These are phyloP conservation scores for Boleophthalmus pectinirostris DNA, from an alignment of 2,113 vertebrate species.

Conservation along the genomic window DNA sequence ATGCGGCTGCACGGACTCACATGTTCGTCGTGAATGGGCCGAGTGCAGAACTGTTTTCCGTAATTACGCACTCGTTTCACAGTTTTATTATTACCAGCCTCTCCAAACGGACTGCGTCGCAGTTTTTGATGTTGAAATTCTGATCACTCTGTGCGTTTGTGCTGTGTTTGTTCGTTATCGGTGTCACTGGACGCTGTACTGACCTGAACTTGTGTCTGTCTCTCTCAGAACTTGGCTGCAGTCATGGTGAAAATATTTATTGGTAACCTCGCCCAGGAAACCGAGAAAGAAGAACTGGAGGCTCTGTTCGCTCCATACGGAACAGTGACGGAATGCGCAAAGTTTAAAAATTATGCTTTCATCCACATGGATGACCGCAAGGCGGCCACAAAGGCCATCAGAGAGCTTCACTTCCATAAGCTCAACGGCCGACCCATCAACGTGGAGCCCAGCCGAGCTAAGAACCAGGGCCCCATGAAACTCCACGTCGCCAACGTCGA, in stretches of 20 bases:
- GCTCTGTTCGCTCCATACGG: conserved; percentile 76
- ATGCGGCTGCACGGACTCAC: no score
- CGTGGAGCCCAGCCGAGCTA: conserved; percentile 79
- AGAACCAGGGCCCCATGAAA: conserved; percentile 77
- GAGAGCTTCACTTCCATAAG: conserved; percentile 74
- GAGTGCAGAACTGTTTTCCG: no score
- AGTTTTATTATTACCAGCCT: no score
- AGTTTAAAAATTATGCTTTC: conserved; percentile 84
- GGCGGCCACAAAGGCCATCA: conserved; percentile 79
- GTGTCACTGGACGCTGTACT: no score
- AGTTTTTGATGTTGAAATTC: no score
- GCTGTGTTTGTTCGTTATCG: conserved; percentile 12
- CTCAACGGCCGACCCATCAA: conserved; percentile 79
- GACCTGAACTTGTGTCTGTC: not conserved
- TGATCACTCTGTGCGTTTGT: no score
- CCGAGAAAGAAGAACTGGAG: conserved; percentile 76
- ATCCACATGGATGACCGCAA: conserved; percentile 84
- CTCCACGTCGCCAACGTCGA: conserved; percentile 81
- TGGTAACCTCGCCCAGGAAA: conserved; percentile 78
- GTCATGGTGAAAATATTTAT: conserved; percentile 84
- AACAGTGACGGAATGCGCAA: conserved; percentile 79
- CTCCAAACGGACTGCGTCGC: no score
- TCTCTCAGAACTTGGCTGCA: not conserved
- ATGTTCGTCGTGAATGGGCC: no score
- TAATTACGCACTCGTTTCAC: no score